Evolutionary conservation across 2,113 vertebrate species (phyloP).

Genomic region (Gambusia holbrooki): DNA sequence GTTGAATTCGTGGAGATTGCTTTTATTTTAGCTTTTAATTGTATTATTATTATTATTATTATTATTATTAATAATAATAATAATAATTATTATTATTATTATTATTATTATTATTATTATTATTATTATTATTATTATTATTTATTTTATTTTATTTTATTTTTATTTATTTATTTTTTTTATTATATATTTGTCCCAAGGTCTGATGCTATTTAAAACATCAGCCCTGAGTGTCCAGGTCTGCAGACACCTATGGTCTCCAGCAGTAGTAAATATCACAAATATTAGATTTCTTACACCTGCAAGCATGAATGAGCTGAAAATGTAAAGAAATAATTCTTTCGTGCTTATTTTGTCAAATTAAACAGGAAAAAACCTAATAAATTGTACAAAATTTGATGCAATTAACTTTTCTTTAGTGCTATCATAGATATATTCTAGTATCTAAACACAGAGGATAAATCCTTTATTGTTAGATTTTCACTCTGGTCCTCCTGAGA

Average conservation of each 20-base stretch:
- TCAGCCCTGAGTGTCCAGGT: not conserved
- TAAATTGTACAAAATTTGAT: not conserved
- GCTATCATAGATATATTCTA: not conserved
- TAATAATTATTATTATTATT: too few species aligned
- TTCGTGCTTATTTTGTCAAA: not conserved
- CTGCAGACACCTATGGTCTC: not conserved
- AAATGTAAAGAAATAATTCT: not conserved
- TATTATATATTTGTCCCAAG: not conserved
- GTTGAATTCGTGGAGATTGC: not conserved
- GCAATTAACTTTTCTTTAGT: not conserved
- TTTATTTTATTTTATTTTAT: too few species aligned
- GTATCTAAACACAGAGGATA: not conserved
- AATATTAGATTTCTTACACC: not conserved
- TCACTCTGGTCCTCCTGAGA: slow-evolving; percentile 23
- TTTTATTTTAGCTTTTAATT: not conserved
- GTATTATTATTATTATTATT: too few species aligned
- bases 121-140: too few species aligned
- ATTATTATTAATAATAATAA: too few species aligned
- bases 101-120: too few species aligned
- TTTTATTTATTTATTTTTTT: too few species aligned
- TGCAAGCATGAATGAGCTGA: not conserved
- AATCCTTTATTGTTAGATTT: slow-evolving; percentile 10
- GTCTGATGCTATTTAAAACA: not conserved
- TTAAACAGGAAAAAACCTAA: not conserved
- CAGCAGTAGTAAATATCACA: not conserved